These are phyloP conservation scores for Actinia equina DNA, from an alignment of 64 coral and sea anemone species.

Conservation along the genomic window DNA sequence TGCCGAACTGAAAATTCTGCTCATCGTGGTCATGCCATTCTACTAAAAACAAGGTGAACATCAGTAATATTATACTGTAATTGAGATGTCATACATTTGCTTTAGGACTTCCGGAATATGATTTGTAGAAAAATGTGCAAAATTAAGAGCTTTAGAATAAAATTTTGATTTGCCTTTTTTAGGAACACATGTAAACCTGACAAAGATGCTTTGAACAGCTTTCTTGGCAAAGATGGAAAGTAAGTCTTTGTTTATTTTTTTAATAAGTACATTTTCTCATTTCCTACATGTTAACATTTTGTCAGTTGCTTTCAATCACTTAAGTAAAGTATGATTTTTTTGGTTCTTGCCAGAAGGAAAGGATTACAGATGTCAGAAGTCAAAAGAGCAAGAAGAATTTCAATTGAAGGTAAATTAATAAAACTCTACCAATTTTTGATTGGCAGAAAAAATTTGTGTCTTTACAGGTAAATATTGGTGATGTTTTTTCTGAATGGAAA, in stretches of 20 bases:
- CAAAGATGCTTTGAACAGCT: constrained; percentile 38
- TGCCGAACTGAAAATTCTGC: constrained; percentile 52
- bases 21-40: constrained; percentile 36
- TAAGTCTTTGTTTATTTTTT: background rate
- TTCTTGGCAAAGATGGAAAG: constrained; percentile 54
- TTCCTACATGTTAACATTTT: no score
- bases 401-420: background rate
- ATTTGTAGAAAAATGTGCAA: background rate
- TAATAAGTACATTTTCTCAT: no score
- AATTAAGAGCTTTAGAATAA: background rate
- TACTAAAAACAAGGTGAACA: constrained; percentile 63
- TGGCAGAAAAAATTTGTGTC: no score
- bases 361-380: constrained; percentile 11
- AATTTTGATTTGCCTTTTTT: background rate
- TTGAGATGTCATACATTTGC: background rate
- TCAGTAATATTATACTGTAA: no score
- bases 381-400: constrained; percentile 27
- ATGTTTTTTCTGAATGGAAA: no score
- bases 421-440: background rate
- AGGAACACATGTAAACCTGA: constrained; percentile 67
- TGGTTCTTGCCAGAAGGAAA: constrained; percentile 7
- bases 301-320: no score
- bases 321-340: background rate
- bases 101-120: no score
- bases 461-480: no score